Base-by-base conservation (phyloP, 2,113 vertebrate genomes). In the Pachypanchax playfairii region DNA sequence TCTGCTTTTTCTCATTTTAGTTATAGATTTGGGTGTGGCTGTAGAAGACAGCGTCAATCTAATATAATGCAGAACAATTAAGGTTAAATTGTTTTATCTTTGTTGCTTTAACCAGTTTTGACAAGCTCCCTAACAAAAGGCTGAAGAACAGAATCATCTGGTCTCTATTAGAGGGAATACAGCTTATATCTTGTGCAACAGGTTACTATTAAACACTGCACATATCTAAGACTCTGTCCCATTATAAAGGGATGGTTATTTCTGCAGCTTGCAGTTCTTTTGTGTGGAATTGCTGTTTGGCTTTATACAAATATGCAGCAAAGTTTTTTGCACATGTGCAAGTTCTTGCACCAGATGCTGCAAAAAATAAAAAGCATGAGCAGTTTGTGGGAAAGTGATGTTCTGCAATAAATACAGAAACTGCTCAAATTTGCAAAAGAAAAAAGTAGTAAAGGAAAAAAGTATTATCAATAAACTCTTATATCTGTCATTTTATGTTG, bases 241-340 rank as follows among this genome's bases (percentile, higher is more conserved):
- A 9, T 18, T 36, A 22, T 42, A 52, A 25, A 33, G 0, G 6
- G 35, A 25, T 24, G 33, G 7, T 65, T 4, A 26, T 61, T 44
- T 73, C 24, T 49, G 69, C 46, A 69, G 20, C 47, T 38, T 26
- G 58, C 39, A 18, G 22, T 53, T 70, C 21, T 47, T 36, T 65
- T 10, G 28, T 17, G 25, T n/a, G n/a, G n/a, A n/a, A 44, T 46
- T 3, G 11, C 39, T 53, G 28, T 31, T 51, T 21, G 46, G 57
- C 55, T 68, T 73, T 64, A 68, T 50, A 18, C 36, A 51, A 43
- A 41, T 72, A 64, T 70, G 49, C 50, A 71, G 49, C 47, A 51
- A 58, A 66, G 22, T 47, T 73, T 65, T 64, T 21, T 72, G 54
- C 66, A 36, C 70, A 62, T 21, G 12, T 48, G 54, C 61, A 60